Evolutionary conservation across 2,888 invertebrate genomes (phyloP), one percentile per base, ranked within the genome.

Genomic region (Eutolmus rufibarbis): DNA sequence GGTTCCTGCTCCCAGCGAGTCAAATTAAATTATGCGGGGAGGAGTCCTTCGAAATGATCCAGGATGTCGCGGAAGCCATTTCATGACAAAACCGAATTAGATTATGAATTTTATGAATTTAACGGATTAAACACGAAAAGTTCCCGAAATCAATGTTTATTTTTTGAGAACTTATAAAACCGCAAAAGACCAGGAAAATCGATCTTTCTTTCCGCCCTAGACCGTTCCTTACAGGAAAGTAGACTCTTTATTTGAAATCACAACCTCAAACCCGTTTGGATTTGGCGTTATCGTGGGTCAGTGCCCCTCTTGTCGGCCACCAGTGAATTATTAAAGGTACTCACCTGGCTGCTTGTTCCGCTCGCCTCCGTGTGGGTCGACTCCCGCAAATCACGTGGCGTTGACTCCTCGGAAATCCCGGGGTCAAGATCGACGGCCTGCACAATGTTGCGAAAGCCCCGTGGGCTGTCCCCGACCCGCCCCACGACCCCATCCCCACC

Each of bases 391-490:
- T 91, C 92, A 89, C 91, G 90, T 5, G 92, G 92, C 40, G 91
- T 91, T 16, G 92, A 92, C 89, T 92, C 92, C 74, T 92, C 91
- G 8, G 92, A 92, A 34, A 92, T 91, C 19, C 92, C 90, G 34
- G 92, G 92, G 85, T 91, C 92, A 23, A 92, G 91, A 43, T 91
- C 90, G 88, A 92, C 91, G 43, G 92, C 91, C 40, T 90, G 91
- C 19, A 66, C 40, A 3, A 43, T 43, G 34, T 78, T 57, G n/a
- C 28, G 74, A 28, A 78, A 78, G 3, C 66, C 43, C 46, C 74
- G 57, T 34, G 46, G 31, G 8, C 12, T 3, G 51, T n/a, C 78
- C 34, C 77, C 51, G 34, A 34, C 23, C 43, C 28, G 34, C n/a
- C 66, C 57, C 28, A 66, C 66, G 43, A 43, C 57, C 46, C 14